Evolutionary conservation across 2,113 vertebrate genomes (phyloP).

Genomic region (Actenoides lindsayi): DNA sequence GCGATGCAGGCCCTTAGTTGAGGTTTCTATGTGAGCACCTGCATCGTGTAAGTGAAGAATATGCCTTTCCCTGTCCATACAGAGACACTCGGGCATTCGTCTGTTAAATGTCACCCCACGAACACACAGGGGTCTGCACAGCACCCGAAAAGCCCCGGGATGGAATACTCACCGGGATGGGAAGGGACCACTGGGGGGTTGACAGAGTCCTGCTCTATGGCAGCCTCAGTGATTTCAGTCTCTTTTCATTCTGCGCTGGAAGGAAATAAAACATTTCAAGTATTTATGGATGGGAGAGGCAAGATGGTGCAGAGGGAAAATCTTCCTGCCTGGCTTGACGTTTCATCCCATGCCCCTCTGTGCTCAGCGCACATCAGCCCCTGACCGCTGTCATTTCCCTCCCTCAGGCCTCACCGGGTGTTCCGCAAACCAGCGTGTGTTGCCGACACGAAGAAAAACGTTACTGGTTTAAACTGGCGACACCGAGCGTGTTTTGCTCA

Average conservation of each 20-base stretch:
- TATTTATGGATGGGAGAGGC: not conserved
- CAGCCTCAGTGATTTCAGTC: not conserved
- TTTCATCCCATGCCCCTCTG: not conserved
- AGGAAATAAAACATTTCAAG: not conserved
- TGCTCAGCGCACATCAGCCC: not conserved
- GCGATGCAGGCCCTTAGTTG: not conserved
- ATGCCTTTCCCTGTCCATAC: not conserved
- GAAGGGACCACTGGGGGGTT: not conserved
- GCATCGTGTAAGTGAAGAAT: not conserved
- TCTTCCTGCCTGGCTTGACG: not conserved
- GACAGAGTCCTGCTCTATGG: not conserved
- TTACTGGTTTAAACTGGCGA: not conserved
- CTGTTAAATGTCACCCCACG: not conserved
- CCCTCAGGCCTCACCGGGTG: not conserved
- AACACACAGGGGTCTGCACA: not conserved
- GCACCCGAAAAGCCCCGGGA: rapidly evolving
- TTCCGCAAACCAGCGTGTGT: not conserved
- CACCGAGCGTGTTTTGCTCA: not conserved
- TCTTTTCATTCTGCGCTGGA: not conserved
- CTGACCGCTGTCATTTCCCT: not conserved
- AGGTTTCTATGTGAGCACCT: not conserved
- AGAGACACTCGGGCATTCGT: not conserved
- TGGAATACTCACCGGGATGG: not conserved
- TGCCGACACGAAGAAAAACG: not conserved
- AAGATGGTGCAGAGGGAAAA: not conserved